Conservation (phyloP, 64 coral and sea anemone species). For the Stichodactyla mertensii region DNA sequence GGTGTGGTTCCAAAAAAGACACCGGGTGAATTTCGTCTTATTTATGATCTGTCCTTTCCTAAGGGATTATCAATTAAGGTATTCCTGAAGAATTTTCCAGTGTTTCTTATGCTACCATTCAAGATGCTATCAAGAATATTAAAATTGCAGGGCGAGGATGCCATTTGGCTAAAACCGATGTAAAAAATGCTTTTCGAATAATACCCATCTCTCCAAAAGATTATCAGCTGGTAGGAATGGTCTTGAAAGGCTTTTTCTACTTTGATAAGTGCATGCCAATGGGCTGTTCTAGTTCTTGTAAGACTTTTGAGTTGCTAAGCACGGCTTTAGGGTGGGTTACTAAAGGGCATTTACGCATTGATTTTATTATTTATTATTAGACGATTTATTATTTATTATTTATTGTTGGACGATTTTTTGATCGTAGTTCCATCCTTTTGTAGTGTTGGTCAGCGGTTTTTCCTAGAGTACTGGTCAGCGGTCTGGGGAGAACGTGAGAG, state of each 20-base stretch:
- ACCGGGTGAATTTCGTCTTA: slow-evolving; percentile 33
- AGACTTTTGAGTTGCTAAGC: no score
- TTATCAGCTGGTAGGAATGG: slow-evolving; percentile 3
- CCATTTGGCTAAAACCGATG: neutral
- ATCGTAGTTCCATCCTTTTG: no score
- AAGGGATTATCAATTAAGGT: slow-evolving; percentile 18
- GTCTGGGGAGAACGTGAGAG: no score
- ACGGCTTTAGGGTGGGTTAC: no score
- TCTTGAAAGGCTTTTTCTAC: neutral
- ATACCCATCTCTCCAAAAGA: neutral
- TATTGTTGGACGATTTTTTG: no score
- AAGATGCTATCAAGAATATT: neutral
- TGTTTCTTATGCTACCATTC: neutral
- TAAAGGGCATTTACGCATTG: no score
- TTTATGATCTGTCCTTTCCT: slow-evolving; percentile 37
- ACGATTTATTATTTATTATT: no score
- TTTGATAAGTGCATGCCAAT: neutral
- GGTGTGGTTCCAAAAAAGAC: no score
- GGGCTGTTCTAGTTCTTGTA: no score
- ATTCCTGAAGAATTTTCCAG: neutral
- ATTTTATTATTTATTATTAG: no score
- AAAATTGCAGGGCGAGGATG: neutral
- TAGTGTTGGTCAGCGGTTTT: no score
- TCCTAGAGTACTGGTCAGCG: no score
- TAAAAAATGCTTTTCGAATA: slow-evolving; percentile 8